phyloP scores from a whole-genome alignment of 2,888 invertebrate species.

The Nomada fabriciana region DNA sequence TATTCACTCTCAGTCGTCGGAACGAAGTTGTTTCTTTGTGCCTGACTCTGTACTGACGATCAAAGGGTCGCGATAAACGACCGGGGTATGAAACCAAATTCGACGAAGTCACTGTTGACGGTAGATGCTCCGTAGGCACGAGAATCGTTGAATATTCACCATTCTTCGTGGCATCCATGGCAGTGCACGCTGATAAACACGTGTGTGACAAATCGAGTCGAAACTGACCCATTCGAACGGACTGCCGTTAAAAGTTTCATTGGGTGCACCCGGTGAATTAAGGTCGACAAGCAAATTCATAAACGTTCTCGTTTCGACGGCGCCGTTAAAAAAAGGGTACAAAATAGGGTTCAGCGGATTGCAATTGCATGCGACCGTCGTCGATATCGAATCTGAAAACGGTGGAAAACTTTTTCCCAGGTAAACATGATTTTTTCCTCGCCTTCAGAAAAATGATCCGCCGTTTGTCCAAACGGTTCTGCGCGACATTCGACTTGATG shows the following conservation, averaged over 20 bases:
- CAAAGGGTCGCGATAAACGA: slow-evolving; percentile 52
- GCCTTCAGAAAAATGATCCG: not conserved
- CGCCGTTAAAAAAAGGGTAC: not conserved
- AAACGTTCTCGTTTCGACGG: not conserved
- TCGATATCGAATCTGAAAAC: no score
- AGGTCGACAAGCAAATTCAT: slow-evolving; percentile 6
- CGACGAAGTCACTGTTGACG: slow-evolving; percentile 38
- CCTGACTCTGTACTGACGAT: slow-evolving; percentile 48
- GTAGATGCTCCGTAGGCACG: slow-evolving; percentile 35
- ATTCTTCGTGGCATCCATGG: slow-evolving; percentile 29
- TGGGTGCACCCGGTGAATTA: slow-evolving; percentile 9
- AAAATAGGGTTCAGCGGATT: no score
- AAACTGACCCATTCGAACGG: slow-evolving; percentile 25
- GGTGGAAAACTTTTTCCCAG: no score
- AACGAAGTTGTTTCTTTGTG: slow-evolving; percentile 33
- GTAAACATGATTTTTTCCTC: not conserved
- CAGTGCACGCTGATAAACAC: slow-evolving; percentile 44
- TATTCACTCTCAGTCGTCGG: not conserved
- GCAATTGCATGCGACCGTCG: not conserved
- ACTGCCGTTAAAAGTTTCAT: slow-evolving; percentile 29
- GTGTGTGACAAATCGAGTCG: slow-evolving; percentile 40
- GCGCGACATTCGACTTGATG: not conserved
- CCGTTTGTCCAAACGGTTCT: not conserved
- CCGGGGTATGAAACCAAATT: slow-evolving; percentile 49
- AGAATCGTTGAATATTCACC: slow-evolving; percentile 68